Evolutionary conservation across 2,797 vertebrate species (phyloP).

Genomic region (Masticophis lateralis): DNA sequence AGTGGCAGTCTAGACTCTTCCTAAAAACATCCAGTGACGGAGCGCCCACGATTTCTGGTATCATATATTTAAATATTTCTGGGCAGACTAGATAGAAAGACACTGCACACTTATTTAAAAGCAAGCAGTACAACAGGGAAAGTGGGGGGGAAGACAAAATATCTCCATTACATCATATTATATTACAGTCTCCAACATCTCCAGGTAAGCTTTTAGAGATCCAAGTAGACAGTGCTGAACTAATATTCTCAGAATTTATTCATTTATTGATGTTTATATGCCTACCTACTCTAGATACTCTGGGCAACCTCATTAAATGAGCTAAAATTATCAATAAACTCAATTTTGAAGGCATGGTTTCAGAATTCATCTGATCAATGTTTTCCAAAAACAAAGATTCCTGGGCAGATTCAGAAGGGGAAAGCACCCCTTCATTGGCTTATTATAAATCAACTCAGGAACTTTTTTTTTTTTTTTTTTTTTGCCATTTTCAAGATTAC

Average conservation of each 20-base stretch:
- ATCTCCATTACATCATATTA: background rate
- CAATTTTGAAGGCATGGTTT: background rate
- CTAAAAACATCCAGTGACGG: too few species aligned
- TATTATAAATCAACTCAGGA: background rate
- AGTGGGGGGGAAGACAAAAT: background rate
- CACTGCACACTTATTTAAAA: background rate
- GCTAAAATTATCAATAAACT: background rate
- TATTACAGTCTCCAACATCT: background rate
- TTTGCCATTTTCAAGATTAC: background rate
- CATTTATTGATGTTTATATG: background rate
- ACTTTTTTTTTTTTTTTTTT: background rate
- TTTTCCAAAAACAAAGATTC: background rate
- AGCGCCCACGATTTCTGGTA: background rate
- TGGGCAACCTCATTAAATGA: background rate
- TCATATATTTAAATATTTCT: background rate
- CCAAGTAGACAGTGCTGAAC: background rate
- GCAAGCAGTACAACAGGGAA: background rate
- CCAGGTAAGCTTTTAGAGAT: background rate
- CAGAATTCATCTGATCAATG: background rate
- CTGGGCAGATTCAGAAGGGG: background rate
- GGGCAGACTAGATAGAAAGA: background rate
- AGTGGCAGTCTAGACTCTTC: too few species aligned
- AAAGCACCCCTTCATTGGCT: background rate
- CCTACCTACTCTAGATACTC: background rate
- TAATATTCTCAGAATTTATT: background rate